These are phyloP conservation scores for Argyresthia albistria DNA, from an alignment of 2,888 invertebrate species.

Conservation along the genomic window DNA sequence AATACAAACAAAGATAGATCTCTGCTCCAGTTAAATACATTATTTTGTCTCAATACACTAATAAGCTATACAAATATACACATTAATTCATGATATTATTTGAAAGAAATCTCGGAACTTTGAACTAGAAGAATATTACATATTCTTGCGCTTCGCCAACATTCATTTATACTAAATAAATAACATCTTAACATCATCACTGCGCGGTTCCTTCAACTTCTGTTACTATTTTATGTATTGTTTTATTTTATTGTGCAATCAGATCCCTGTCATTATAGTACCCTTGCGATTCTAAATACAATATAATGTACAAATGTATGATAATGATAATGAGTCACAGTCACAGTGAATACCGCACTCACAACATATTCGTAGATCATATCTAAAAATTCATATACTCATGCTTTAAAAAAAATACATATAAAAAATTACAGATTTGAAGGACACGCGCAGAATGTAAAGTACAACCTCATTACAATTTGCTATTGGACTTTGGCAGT, in stretches of 20 bases:
- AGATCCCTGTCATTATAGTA: neutral
- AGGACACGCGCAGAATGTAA: constrained; percentile 14
- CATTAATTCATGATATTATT: neutral
- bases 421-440: constrained; percentile 7
- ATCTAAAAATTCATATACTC: neutral
- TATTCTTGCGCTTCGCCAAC: constrained; percentile 1
- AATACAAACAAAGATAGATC: constrained; percentile 24
- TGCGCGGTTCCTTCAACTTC: constrained; percentile 21
- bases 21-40: constrained; percentile 23
- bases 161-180: constrained; percentile 38
- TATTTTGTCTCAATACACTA: constrained; percentile 7
- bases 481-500: constrained; percentile 21
- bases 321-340: neutral
- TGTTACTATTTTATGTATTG: neutral
- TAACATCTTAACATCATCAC: constrained; percentile 26
- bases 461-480: constrained; percentile 20
- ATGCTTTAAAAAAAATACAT: neutral
- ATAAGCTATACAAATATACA: constrained; percentile 2
- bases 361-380: neutral
- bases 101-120: constrained; percentile 2
- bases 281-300: neutral
- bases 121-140: neutral
- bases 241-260: neutral
- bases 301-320: neutral
- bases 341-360: neutral